phyloP scores from a whole-genome alignment of 2,797 vertebrate genomes.

The Nyctalus aviator region DNA sequence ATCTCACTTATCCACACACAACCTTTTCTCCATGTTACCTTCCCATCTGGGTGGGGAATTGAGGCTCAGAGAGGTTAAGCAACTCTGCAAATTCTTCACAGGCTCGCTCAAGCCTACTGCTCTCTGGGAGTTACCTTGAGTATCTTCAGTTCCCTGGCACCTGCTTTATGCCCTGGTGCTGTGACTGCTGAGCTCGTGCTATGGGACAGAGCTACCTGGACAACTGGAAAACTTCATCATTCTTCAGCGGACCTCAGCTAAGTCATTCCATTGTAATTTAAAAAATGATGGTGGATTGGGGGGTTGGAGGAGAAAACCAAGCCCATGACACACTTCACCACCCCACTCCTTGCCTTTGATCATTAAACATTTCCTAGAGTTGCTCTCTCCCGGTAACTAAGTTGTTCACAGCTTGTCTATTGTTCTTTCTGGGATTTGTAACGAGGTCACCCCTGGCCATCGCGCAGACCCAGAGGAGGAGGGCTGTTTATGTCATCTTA shows the following conservation, averaged over 20 bases:
- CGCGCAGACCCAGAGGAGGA: neutral
- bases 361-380: conserved; percentile 59
- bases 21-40: neutral
- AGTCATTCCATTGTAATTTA: conserved; percentile 14
- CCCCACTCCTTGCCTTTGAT: conserved; percentile 12
- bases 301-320: neutral
- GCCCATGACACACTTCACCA: neutral
- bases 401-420: conserved; percentile 30
- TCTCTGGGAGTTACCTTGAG: neutral
- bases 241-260: neutral
- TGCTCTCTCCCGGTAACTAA: conserved; percentile 63
- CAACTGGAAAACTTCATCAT: neutral
- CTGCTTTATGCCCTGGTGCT: neutral
- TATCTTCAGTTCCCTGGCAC: neutral
- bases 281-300: neutral
- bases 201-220: neutral
- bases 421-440: conserved; percentile 62
- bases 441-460: neutral
- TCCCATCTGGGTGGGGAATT: neutral
- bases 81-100: neutral
- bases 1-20: neutral
- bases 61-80: neutral
- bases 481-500: conserved; percentile 16
- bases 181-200: neutral
- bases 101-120: neutral